Conservation (phyloP, 2,797 vertebrate genomes). For the Enteromius fasciolatus region DNA sequence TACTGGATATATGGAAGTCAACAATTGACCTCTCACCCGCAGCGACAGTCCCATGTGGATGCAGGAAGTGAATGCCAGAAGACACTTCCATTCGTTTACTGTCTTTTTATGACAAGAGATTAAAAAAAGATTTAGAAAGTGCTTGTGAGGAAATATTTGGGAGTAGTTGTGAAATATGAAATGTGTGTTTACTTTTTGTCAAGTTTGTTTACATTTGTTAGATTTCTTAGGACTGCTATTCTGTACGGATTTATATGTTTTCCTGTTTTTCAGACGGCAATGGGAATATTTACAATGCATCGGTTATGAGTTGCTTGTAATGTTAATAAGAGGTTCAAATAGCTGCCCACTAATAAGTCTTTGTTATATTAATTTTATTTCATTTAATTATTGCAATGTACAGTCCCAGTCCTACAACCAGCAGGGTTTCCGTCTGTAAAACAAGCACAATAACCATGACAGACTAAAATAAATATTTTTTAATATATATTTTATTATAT, state of each 20-base stretch:
- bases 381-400: neutral
- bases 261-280: neutral
- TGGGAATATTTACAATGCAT: neutral
- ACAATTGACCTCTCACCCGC: slow-evolving; percentile 76
- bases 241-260: slow-evolving; percentile 2
- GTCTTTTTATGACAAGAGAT: neutral
- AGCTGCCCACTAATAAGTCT: neutral
- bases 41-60: slow-evolving; percentile 58
- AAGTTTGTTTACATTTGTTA: slow-evolving; percentile 4
- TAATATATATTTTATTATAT: neutral
- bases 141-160: neutral
- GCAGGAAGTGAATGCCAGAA: slow-evolving; percentile 61
- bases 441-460: neutral
- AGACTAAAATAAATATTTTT: neutral
- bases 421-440: neutral
- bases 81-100: neutral
- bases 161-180: neutral
- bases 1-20: slow-evolving; percentile 66
- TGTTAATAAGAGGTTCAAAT: slow-evolving; percentile 3
- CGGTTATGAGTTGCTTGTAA: neutral
- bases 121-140: neutral
- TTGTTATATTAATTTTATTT: neutral
- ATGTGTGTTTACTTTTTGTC: neutral
- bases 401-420: neutral
- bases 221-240: slow-evolving; percentile 14